Evolutionary conservation across 2,888 invertebrate genomes (phyloP).

Genomic region (Philopedon plagiatum): DNA sequence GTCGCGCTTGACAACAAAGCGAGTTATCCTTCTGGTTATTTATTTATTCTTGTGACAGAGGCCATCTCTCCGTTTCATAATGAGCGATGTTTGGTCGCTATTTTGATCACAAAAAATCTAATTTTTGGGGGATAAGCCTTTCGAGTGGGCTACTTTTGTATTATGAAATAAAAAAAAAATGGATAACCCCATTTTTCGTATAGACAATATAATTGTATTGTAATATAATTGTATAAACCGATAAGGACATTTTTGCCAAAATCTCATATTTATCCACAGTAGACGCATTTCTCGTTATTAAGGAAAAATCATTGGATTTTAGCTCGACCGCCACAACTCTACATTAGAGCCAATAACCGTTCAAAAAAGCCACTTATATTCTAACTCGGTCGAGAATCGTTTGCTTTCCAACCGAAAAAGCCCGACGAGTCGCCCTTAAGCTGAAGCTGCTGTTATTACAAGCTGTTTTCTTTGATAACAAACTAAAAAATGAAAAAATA

Average conservation of each 20-base stretch:
- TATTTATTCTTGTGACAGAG: too few species aligned
- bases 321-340: constrained; percentile 33
- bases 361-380: constrained; percentile 46
- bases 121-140: too few species aligned
- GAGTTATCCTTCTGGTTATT: too few species aligned
- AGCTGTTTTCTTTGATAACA: constrained; percentile 67
- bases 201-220: too few species aligned
- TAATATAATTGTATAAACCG: too few species aligned
- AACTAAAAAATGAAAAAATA: constrained; percentile 68
- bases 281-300: constrained; percentile 17
- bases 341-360: constrained; percentile 49
- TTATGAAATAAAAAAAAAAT: too few species aligned
- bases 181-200: too few species aligned
- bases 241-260: neutral
- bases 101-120: too few species aligned
- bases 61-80: too few species aligned
- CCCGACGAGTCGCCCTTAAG: constrained; percentile 46
- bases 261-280: neutral
- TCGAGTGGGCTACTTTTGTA: too few species aligned
- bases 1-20: too few species aligned
- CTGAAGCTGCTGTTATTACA: constrained; percentile 58
- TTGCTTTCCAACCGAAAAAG: constrained; percentile 35
- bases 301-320: constrained; percentile 31
- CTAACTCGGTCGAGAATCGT: constrained; percentile 44
- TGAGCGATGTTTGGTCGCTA: too few species aligned